Evolutionary conservation across 1,140 invertebrate genomes (phyloP).

Genomic region (Nebria ingens): DNA sequence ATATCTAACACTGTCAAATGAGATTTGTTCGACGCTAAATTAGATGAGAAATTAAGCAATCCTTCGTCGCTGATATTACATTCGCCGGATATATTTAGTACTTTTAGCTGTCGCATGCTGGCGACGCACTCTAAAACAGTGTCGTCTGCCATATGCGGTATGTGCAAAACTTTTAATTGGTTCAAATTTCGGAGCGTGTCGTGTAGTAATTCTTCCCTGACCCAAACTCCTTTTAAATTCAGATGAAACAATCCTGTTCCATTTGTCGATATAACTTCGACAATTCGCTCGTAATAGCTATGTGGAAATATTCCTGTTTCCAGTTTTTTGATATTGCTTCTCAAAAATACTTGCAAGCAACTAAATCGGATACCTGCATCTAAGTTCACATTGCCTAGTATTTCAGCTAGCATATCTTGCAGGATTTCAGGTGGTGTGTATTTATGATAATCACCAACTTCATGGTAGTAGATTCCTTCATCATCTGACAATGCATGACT

Average conservation of each 20-base stretch:
- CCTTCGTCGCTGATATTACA: slow-evolving; percentile 21
- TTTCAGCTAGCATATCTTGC: slow-evolving; percentile 49
- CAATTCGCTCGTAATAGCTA: slow-evolving; percentile 51
- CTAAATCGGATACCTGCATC: slow-evolving; percentile 51
- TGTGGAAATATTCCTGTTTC: slow-evolving; percentile 53
- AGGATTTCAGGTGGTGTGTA: slow-evolving; percentile 46
- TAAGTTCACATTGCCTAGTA: slow-evolving; percentile 48
- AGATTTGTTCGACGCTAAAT: slow-evolving; percentile 28
- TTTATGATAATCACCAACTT: slow-evolving; percentile 32
- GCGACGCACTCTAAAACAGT: slow-evolving; percentile 48
- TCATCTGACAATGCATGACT: slow-evolving; percentile 36
- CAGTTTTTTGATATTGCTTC: slow-evolving; percentile 48
- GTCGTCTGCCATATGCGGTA: slow-evolving; percentile 57
- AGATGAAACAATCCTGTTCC: slow-evolving; percentile 46
- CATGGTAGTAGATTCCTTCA: slow-evolving; percentile 44
- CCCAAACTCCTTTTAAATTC: slow-evolving; percentile 58
- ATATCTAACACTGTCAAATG: slow-evolving; percentile 49
- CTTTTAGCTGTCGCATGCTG: slow-evolving; percentile 42
- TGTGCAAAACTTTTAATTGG: slow-evolving; percentile 45
- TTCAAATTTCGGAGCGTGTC: slow-evolving; percentile 43
- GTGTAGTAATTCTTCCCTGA: slow-evolving; percentile 50
- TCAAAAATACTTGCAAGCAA: slow-evolving; percentile 47
- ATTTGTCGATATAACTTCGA: slow-evolving; percentile 47
- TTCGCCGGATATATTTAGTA: slow-evolving; percentile 53
- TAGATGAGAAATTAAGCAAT: slow-evolving; percentile 16